A percentile compares a stretch with the other conserved stretches of the same genome.
Evolutionary conservation across 2,113 vertebrate genomes (phyloP).

Genomic region (Anarhynchus alexandrinus): DNA sequence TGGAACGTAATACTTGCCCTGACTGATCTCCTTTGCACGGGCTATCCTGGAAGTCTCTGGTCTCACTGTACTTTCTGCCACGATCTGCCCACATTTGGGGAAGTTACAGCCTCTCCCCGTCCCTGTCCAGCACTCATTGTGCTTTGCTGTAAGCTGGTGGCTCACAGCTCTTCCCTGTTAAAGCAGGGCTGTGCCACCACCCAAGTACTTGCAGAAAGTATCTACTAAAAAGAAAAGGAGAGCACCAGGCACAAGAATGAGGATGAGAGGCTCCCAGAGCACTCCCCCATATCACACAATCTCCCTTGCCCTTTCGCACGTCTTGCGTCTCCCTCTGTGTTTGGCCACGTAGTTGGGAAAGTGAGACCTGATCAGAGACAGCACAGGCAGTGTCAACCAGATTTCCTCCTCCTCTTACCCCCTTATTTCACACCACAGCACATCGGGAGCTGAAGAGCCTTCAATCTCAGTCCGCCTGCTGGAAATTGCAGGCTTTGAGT

Average conservation of each 20-base stretch:
- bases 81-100: background rate
- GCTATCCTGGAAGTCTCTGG: background rate
- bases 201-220: background rate
- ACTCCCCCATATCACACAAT: accelerated
- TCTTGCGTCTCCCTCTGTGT: background rate
- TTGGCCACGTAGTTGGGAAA: background rate
- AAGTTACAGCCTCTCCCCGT: background rate
- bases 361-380: background rate
- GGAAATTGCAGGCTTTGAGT: background rate
- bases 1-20: background rate
- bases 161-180: background rate
- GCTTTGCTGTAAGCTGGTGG: background rate
- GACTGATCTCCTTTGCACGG: background rate
- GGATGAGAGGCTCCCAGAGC: background rate
- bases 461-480: background rate
- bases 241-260: background rate
- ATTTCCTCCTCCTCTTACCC: background rate
- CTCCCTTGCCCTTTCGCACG: background rate
- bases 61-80: background rate
- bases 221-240: background rate
- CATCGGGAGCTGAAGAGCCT: background rate
- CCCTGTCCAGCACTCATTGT: background rate
- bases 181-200: background rate
- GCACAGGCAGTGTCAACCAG: background rate
- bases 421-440: background rate